phyloP scores from a whole-genome alignment of 2,113 vertebrate species.

The Clarias macrocephalus region DNA sequence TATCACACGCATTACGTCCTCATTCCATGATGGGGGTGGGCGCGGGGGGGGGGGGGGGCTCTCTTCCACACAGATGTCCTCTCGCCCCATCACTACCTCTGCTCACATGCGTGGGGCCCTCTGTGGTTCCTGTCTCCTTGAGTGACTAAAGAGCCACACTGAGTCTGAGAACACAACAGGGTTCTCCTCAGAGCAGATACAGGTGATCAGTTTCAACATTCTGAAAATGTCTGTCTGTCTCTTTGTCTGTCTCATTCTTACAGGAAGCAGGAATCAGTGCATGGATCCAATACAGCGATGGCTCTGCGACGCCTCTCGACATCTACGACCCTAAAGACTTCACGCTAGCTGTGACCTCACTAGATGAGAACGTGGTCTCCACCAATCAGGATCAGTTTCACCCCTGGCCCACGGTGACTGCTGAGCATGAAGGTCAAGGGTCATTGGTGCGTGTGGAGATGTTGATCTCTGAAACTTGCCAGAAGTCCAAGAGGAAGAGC shows the following conservation, averaged over 20 bases:
- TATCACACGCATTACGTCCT: too few species aligned
- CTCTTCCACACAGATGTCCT: too few species aligned
- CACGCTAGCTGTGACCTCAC: conserved; percentile 79
- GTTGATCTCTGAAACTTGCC: conserved; percentile 90
- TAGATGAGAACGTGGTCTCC: conserved; percentile 88
- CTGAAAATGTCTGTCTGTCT: neutral
- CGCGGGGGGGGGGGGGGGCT: too few species aligned
- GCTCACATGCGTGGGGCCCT: neutral
- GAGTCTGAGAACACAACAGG: neutral
- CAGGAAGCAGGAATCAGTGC: conserved; percentile 90
- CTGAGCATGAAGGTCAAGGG: conserved; percentile 90
- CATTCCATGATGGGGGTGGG: too few species aligned
- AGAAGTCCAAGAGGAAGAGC: conserved; percentile 95
- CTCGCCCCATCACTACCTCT: too few species aligned
- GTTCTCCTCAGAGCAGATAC: neutral
- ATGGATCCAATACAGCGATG: conserved; percentile 95
- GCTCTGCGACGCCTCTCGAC: conserved; percentile 87
- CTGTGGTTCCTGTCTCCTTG: neutral
- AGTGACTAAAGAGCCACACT: neutral
- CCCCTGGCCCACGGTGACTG: conserved; percentile 81
- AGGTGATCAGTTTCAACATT: neutral
- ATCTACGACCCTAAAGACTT: conserved; percentile 94
- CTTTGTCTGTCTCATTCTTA: neutral
- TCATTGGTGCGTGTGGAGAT: conserved; percentile 87
- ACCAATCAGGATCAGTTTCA: conserved; percentile 74